A percentile compares a stretch with the other conserved stretches of the same genome.
Evolutionary conservation across 2,113 vertebrate genomes (phyloP).

Genomic region (Siniperca knerii): DNA sequence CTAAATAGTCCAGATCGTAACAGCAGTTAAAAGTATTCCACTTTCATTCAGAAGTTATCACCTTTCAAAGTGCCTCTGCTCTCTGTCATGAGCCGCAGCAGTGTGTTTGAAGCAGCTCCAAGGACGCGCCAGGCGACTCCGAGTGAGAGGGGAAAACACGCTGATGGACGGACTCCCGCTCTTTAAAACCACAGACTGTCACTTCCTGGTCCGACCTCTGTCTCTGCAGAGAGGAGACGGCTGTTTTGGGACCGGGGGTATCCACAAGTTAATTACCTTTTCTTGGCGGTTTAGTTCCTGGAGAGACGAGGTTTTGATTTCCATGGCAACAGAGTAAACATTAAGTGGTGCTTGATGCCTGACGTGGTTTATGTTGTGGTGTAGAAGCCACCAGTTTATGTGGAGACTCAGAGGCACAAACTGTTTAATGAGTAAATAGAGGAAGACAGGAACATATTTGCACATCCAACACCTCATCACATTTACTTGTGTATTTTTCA

Average conservation of each 20-base stretch:
- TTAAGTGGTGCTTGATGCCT: neutral
- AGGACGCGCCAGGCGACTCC: neutral
- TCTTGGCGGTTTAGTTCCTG: slow-evolving; percentile 4
- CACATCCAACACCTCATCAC: neutral
- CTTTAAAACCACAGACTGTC: neutral
- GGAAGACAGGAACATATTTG: neutral
- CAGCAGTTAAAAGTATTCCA: neutral
- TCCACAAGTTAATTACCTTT: neutral
- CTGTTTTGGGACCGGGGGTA: neutral
- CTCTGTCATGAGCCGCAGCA: neutral
- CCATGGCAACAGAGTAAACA: slow-evolving; percentile 20
- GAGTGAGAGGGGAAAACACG: neutral
- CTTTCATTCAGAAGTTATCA: neutral
- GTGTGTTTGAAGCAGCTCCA: neutral
- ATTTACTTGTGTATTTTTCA: neutral
- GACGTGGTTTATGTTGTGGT: neutral
- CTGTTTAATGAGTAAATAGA: neutral
- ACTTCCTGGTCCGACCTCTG: neutral
- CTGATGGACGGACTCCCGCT: neutral
- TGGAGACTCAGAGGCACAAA: neutral
- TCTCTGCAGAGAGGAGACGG: neutral
- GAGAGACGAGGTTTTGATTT: neutral
- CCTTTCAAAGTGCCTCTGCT: neutral
- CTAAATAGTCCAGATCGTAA: too few relatives aligned
- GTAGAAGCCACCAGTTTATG: neutral